Percentiles rank a stretch among this genome's conserved stretches.
Evolutionary conservation across 2,888 invertebrate species (phyloP).

Genomic region (Drepana falcataria): DNA sequence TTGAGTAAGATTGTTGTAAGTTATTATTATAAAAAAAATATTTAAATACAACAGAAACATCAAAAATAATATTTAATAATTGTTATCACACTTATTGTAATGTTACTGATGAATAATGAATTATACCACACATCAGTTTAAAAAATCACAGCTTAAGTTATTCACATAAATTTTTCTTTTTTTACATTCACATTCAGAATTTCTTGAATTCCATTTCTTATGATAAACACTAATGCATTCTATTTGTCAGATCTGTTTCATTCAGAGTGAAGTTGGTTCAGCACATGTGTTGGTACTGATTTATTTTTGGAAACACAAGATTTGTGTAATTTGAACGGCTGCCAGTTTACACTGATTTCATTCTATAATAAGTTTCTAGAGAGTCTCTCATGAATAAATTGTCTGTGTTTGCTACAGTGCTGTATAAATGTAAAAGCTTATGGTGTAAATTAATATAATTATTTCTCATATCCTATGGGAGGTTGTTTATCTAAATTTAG

Average conservation of each 20-base stretch:
- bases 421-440: background rate
- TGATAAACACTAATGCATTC: background rate
- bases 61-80: too few relatives aligned
- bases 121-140: too few relatives aligned
- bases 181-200: too few relatives aligned
- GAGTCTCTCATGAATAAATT: background rate
- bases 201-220: too few relatives aligned
- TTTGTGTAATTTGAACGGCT: conserved; percentile 52
- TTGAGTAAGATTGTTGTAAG: too few relatives aligned
- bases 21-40: too few relatives aligned
- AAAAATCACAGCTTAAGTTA: too few relatives aligned
- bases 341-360: conserved; percentile 47
- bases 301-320: conserved; percentile 64
- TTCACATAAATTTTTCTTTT: too few relatives aligned
- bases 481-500: conserved; percentile 72
- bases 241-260: conserved; percentile 3
- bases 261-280: conserved; percentile 48
- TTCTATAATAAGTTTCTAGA: conserved; percentile 17
- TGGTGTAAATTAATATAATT: background rate
- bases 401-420: background rate
- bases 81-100: too few relatives aligned
- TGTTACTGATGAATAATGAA: too few relatives aligned
- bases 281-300: conserved; percentile 37
- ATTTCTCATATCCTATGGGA: conserved; percentile 51
- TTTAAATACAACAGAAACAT: too few relatives aligned